A percentile compares a stretch with the other conserved stretches of the same genome.
Conservation (phyloP, 92 coral and sea anemone genomes). For the Diadumene lineata region DNA sequence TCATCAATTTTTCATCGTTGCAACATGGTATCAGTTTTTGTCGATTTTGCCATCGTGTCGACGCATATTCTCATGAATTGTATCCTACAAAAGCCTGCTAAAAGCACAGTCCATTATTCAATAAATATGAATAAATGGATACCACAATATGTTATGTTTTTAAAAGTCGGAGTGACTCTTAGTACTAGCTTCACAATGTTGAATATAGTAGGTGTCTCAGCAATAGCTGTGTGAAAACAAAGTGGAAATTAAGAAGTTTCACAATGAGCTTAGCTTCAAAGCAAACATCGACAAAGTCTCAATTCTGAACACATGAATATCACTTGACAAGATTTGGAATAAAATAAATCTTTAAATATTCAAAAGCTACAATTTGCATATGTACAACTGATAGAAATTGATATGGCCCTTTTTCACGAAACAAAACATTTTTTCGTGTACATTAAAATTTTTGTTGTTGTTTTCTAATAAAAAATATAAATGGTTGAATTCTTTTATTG, state of each 20-base stretch:
- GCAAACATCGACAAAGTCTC: background rate
- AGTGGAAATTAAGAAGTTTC: too few species aligned
- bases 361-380: conserved; percentile 12
- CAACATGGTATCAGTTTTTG: background rate
- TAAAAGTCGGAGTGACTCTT: too few species aligned
- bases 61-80: background rate
- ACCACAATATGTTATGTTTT: background rate
- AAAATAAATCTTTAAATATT: conserved; percentile 1
- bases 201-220: background rate
- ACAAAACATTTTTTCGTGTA: background rate
- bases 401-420: background rate
- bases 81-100: background rate
- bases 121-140: background rate
- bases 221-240: background rate
- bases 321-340: background rate
- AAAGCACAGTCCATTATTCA: background rate
- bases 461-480: background rate
- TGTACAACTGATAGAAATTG: background rate
- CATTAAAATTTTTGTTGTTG: background rate
- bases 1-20: conserved; percentile 1
- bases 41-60: background rate
- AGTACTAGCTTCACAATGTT: too few species aligned
- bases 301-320: background rate
- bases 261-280: background rate
- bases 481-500: too few species aligned